These are phyloP conservation scores for Riparia riparia DNA, from an alignment of 2,113 vertebrate species.

Conservation along the genomic window DNA sequence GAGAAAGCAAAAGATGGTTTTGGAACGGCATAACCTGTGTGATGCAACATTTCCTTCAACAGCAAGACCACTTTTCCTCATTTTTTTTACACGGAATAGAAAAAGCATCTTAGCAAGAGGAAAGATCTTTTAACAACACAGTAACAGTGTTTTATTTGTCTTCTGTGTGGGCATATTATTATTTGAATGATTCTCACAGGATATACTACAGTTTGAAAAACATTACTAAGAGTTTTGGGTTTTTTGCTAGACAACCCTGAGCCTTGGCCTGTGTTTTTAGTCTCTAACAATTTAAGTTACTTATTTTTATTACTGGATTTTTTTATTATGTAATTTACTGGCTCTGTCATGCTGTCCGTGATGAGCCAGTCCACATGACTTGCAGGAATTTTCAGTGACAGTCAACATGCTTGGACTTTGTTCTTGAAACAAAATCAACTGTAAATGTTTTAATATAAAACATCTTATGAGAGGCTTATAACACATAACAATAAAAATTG, in stretches of 20 bases:
- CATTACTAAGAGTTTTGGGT: fast-evolving
- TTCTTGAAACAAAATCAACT: not conserved
- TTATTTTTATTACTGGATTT: not conserved
- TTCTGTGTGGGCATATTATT: not conserved
- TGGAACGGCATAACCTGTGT: not conserved
- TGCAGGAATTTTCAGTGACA: not conserved
- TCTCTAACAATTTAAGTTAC: not conserved
- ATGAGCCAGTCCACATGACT: not conserved
- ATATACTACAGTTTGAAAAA: not conserved
- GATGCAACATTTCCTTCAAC: not conserved
- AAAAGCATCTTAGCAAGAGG: not conserved
- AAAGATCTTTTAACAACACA: not conserved
- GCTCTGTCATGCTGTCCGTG: not conserved
- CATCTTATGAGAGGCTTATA: not conserved
- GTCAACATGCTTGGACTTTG: not conserved
- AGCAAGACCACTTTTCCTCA: not conserved
- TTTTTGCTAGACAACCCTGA: not conserved
- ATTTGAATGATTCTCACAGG: not conserved
- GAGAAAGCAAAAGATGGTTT: not conserved
- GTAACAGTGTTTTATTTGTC: not conserved
- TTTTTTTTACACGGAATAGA: not conserved
- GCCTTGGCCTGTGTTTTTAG: not conserved
- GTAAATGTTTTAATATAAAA: not conserved
- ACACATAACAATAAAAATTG: fast-evolving
- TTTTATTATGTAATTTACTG: not conserved